Conservation (phyloP, 2,113 vertebrate genomes). For the Cricetomys ansorgei region DNA sequence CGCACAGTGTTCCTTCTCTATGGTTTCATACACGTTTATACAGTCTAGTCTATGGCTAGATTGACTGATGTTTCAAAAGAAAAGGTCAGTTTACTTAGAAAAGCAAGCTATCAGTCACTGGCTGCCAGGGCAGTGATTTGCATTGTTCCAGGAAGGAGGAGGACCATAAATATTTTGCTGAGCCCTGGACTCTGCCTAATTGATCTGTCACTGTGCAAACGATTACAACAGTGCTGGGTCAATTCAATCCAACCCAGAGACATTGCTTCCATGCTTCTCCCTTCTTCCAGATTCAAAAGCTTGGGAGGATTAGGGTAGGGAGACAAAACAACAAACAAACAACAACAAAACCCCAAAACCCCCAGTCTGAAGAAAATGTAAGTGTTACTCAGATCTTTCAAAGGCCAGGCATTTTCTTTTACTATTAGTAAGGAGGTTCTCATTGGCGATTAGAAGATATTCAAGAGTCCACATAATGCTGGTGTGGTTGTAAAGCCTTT, state of each 20-base stretch:
- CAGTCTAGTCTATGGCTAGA: neutral
- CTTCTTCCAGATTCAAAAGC: neutral
- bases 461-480: neutral
- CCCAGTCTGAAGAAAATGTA: neutral
- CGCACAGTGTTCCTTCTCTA: neutral
- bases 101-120: neutral
- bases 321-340: neutral
- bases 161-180: slow-evolving; percentile 21
- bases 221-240: slow-evolving; percentile 25
- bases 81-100: neutral
- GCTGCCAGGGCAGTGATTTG: neutral
- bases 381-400: neutral
- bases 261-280: neutral
- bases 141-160: slow-evolving; percentile 50
- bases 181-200: slow-evolving; percentile 27
- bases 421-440: slow-evolving; percentile 14
- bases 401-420: neutral
- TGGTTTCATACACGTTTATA: slow-evolving; percentile 1
- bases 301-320: too few relatives aligned
- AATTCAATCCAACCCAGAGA: neutral
- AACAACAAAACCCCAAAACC: neutral
- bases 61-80: neutral
- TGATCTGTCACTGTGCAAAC: neutral
- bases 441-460: slow-evolving; percentile 1
- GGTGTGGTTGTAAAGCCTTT: neutral